Evolutionary conservation across 2,113 vertebrate genomes (phyloP).

Genomic region (Cranoglanis bouderius): DNA sequence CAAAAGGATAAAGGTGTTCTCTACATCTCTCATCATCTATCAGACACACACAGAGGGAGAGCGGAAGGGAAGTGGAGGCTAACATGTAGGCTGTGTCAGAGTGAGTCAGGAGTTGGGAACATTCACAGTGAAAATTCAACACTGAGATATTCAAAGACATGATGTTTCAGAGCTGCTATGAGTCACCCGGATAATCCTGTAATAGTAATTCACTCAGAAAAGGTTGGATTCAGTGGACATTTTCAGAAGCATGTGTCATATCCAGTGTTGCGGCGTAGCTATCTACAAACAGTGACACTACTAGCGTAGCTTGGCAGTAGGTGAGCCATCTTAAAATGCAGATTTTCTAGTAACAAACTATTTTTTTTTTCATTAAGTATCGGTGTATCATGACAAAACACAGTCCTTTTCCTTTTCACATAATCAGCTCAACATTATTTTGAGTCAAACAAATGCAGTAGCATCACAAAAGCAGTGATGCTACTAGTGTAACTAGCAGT

Average conservation of each 20-base stretch:
- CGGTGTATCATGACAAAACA: neutral
- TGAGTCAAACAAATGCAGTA: neutral
- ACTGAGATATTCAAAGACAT: neutral
- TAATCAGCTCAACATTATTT: neutral
- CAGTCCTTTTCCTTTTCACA: neutral
- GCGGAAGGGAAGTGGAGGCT: neutral
- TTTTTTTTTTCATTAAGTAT: neutral
- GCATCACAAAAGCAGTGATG: too few relatives aligned
- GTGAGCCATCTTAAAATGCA: neutral
- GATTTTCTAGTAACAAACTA: neutral
- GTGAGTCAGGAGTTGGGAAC: conserved; percentile 4
- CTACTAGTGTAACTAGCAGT: neutral
- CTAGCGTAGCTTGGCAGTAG: neutral
- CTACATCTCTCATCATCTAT: neutral
- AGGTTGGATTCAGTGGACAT: neutral
- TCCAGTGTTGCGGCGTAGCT: too few relatives aligned
- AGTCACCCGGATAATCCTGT: neutral
- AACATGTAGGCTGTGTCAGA: neutral
- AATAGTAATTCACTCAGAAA: neutral
- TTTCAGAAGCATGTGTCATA: neutral
- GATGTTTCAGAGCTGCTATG: neutral
- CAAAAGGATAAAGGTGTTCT: neutral
- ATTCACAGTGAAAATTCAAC: neutral
- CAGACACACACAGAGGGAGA: neutral
- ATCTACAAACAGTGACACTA: neutral